Evolutionary conservation across 2,888 invertebrate genomes (phyloP).

Genomic region (Brachylomia viminalis): DNA sequence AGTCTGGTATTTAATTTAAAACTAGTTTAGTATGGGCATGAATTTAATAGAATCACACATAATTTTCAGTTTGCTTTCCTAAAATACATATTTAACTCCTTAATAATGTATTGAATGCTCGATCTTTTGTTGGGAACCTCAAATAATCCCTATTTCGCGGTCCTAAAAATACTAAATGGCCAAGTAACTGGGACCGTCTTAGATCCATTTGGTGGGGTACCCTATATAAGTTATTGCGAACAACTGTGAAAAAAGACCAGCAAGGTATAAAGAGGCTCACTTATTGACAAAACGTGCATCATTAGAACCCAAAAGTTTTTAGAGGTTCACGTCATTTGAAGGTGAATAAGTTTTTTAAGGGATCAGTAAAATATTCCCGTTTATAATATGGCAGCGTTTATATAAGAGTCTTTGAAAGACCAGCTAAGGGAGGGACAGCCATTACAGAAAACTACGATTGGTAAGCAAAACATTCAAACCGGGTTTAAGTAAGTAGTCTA

Average conservation of each 20-base stretch:
- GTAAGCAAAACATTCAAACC: background rate
- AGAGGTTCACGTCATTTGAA: background rate
- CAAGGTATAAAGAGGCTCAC: background rate
- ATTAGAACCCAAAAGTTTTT: background rate
- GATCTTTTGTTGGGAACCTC: background rate
- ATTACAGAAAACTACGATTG: background rate
- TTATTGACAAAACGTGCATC: background rate
- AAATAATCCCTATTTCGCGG: background rate
- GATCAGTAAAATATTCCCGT: background rate
- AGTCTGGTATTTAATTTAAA: background rate
- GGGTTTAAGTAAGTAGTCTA: conserved; percentile 10
- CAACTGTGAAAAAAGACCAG: background rate
- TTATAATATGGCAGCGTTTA: background rate
- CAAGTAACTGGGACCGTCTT: background rate
- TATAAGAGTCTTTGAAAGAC: background rate
- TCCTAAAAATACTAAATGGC: background rate
- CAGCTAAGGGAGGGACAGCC: background rate
- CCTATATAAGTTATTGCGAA: background rate
- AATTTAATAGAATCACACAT: background rate
- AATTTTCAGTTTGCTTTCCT: background rate
- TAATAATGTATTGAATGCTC: background rate
- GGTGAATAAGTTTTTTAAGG: background rate
- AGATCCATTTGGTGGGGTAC: background rate
- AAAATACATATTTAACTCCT: background rate
- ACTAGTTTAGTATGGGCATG: too few relatives aligned